Conservation (phyloP, 2,113 vertebrate genomes). For the Leucopsar rothschildi region DNA sequence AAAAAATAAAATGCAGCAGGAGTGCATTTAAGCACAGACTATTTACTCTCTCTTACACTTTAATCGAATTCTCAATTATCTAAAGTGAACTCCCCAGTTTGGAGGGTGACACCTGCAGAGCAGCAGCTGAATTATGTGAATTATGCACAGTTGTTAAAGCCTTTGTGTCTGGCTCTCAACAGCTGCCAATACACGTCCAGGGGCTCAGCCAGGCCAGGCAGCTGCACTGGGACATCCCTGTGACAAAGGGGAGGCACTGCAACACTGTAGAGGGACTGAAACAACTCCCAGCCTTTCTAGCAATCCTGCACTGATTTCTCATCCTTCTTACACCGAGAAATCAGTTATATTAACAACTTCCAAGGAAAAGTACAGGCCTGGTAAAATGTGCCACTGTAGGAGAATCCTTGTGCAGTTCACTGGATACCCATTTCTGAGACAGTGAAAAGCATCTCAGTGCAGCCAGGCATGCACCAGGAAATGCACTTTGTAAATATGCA, state of each 20-base stretch:
- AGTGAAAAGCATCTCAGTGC: rapidly evolving
- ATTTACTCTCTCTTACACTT: neutral
- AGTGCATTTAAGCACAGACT: neutral
- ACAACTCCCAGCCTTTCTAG: neutral
- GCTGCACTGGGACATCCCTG: neutral
- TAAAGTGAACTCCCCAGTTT: neutral
- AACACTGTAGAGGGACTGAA: neutral
- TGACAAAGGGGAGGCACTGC: neutral
- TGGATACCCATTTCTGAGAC: neutral
- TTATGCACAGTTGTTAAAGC: neutral
- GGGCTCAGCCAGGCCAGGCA: neutral
- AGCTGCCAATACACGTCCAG: neutral
- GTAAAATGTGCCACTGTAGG: neutral
- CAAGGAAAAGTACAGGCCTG: neutral
- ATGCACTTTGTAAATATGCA: neutral
- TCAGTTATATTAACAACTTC: rapidly evolving
- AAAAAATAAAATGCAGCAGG: neutral
- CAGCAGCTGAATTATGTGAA: neutral
- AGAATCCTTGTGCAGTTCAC: neutral
- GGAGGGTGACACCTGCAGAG: neutral
- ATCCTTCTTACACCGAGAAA: neutral
- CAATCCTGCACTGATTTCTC: neutral
- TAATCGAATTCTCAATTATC: neutral
- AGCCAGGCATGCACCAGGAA: rapidly evolving
- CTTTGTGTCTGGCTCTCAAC: neutral